Evolutionary conservation across 2,888 invertebrate genomes (phyloP).

Genomic region (Dasypogon diadema): DNA sequence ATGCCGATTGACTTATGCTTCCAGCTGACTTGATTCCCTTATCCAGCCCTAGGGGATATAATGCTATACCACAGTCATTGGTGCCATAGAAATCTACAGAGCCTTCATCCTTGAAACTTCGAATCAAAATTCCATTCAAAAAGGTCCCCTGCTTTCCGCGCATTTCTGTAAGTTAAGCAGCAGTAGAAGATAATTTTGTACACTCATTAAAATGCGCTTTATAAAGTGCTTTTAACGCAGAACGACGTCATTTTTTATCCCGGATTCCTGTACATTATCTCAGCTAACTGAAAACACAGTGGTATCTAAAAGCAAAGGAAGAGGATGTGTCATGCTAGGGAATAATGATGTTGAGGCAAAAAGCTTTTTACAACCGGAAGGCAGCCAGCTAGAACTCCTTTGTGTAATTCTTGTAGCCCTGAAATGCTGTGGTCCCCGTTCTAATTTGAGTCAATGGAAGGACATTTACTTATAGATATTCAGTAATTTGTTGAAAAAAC

Average conservation of each 20-base stretch:
- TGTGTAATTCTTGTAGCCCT: background rate
- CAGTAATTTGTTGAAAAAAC: constrained; percentile 14
- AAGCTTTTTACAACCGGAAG: constrained; percentile 10
- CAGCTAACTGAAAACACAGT: background rate
- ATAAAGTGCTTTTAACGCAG: constrained; percentile 50
- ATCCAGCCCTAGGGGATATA: background rate
- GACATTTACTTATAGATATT: constrained; percentile 4
- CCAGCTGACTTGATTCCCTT: constrained; percentile 17
- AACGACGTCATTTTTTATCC: constrained; percentile 25
- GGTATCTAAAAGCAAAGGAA: background rate
- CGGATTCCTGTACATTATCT: constrained; percentile 4
- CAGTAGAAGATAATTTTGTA: constrained; percentile 45
- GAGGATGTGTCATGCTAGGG: background rate
- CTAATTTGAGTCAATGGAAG: background rate
- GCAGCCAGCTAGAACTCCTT: background rate
- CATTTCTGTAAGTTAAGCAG: constrained; percentile 16
- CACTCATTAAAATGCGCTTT: constrained; percentile 50
- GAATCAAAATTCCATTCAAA: constrained; percentile 12
- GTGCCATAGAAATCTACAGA: background rate
- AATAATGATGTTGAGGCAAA: constrained; percentile 9
- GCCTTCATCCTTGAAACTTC: background rate
- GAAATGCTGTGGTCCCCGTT: background rate
- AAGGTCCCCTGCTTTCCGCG: background rate
- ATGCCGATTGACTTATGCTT: background rate
- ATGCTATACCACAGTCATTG: background rate